Evolutionary conservation across 2,888 invertebrate species (phyloP), one percentile per base, ranked within the genome.

Genomic region (Anoplius nigerrimus): DNA sequence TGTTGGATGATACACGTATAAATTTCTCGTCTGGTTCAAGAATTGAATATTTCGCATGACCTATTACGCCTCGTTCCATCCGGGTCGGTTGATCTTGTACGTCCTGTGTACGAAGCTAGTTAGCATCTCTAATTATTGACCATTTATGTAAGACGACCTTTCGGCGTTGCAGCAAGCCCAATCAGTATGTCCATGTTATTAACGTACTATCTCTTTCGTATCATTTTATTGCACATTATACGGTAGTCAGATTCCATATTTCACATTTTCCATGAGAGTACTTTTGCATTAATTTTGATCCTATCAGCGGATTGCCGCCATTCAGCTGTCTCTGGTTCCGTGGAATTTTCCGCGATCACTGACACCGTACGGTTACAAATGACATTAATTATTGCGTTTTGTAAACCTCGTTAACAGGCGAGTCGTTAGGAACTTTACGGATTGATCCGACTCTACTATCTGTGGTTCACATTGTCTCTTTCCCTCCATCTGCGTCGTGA

Each of bases 371-470:
- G 62, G 48, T 55, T 65, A 67, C 70, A 66, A 75, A 66, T 74
- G 74, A 70, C 68, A 69, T 76, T 80, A 80, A 80, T 81, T 80
- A 81, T 77, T 77, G 68, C 75, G 75, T 73, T 79, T 76, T 74
- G 73, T 62, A 69, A 75, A 80, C 67, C 79, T 81, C 77, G 76
- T 81, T 81, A 77, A 65, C 62, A 69, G 69, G 68, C 71, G 69
- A 79, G 73, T 81, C 73, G 71, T 75, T 80, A 66, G 69, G 61
- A 75, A 74, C 69, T 74, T 74, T 60, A 59, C 67, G 58, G 57
- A 52, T 11, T 34, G 34, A 2, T 55, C 48, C 75, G 59, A 67
- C 61, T 62, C 13, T 52, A 22, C 54, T 16, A 1, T 16, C 56
- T 5, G 27, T n/a, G 16, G n/a, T 8, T 63, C 61, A 64, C 64